A percentile compares a stretch with the other conserved stretches of the same genome.
phyloP scores from a whole-genome alignment of 2,888 invertebrate species.

The Trimorus sp. region DNA sequence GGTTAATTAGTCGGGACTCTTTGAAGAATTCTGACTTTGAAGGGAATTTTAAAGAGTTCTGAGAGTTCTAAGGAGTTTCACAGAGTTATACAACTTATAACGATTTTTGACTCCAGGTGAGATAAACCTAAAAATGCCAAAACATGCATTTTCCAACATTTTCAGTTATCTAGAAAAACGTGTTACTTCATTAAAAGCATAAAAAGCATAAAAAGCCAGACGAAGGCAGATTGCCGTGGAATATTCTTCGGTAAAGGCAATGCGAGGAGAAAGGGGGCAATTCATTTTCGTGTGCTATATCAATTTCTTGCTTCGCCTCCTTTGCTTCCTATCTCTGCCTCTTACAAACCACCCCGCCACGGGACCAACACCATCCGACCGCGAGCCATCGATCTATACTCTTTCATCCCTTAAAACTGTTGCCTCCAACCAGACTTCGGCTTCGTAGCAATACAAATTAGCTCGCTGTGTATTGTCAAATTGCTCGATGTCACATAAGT shows the following conservation, averaged over 20 bases:
- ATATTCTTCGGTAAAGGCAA: slow-evolving; percentile 78
- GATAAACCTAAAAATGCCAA: too few species aligned
- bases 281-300: slow-evolving; percentile 82
- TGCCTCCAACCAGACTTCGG: slow-evolving; percentile 80
- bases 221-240: slow-evolving; percentile 81
- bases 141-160: too few species aligned
- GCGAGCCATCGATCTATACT: slow-evolving; percentile 77
- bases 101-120: too few species aligned
- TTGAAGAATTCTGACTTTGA: too few species aligned
- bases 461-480: slow-evolving; percentile 43
- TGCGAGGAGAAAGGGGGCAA: slow-evolving; percentile 74
- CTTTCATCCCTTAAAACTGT: slow-evolving; percentile 81
- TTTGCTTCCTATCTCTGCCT: slow-evolving; percentile 65
- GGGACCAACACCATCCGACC: slow-evolving; percentile 66
- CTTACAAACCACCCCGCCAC: slow-evolving; percentile 64
- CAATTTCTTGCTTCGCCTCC: slow-evolving; percentile 80
- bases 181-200: too few species aligned
- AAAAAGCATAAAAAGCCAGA: slow-evolving; percentile 79
- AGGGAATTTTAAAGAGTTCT: too few species aligned
- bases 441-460: slow-evolving; percentile 78
- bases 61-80: too few species aligned
- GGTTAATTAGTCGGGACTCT: too few species aligned
- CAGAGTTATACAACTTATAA: too few species aligned
- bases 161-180: too few species aligned
- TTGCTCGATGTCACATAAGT: slow-evolving; percentile 36